Conservation (phyloP, 2,113 vertebrate genomes). For the Macrotis lagotis region DNA sequence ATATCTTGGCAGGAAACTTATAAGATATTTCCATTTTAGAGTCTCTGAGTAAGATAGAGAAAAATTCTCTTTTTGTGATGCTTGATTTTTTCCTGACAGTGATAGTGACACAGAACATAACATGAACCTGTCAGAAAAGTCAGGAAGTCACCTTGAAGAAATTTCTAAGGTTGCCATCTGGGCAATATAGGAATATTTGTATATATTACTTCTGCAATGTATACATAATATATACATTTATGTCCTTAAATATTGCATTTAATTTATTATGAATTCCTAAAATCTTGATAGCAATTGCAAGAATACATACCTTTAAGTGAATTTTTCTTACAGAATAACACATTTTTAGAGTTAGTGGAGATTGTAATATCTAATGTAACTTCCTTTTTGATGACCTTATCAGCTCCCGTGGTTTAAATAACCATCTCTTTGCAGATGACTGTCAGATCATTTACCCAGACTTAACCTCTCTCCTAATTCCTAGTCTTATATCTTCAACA, state of each 20-base stretch:
- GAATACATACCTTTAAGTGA: neutral
- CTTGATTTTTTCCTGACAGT: slow-evolving; percentile 45
- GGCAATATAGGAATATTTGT: slow-evolving; percentile 19
- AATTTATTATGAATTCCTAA: slow-evolving; percentile 24
- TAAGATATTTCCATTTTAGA: slow-evolving; percentile 45
- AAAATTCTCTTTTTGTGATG: slow-evolving; percentile 49
- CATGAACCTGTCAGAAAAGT: slow-evolving; percentile 12
- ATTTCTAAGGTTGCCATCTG: slow-evolving; percentile 21
- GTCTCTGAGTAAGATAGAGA: slow-evolving; percentile 64
- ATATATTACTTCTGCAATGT: too few species aligned
- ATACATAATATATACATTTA: neutral
- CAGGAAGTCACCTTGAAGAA: neutral
- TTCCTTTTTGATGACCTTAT: neutral
- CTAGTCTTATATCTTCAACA: neutral
- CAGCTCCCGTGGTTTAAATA: neutral
- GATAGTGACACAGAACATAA: slow-evolving; percentile 42
- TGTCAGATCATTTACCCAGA: neutral
- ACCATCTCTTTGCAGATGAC: neutral
- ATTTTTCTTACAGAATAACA: neutral
- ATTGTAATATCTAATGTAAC: neutral
- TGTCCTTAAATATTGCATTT: slow-evolving; percentile 38
- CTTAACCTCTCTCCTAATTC: neutral
- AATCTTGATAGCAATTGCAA: neutral
- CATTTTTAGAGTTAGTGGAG: neutral
- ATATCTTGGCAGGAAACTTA: slow-evolving; percentile 61